phyloP scores from a whole-genome alignment of 2,113 vertebrate genomes.

The Pollachius pollachius region DNA sequence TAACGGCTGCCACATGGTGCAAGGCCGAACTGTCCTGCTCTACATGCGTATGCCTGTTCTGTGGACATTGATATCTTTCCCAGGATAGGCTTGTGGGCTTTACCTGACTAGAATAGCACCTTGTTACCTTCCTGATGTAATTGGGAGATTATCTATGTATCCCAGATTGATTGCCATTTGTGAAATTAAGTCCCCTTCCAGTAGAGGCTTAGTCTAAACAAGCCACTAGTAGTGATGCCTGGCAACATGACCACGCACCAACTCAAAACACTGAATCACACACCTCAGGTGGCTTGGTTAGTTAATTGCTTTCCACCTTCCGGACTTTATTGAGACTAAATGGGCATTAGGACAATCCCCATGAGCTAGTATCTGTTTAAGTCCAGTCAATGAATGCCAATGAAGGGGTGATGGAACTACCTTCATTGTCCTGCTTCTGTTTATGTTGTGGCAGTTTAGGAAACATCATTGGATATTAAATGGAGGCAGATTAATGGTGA shows the following conservation, averaged over 20 bases:
- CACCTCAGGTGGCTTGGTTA: slow-evolving; percentile 4
- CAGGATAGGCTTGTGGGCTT: not conserved
- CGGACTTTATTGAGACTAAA: slow-evolving; percentile 6
- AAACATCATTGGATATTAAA: no score
- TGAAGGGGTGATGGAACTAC: not conserved
- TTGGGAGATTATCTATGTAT: slow-evolving; percentile 15
- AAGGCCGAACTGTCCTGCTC: no score
- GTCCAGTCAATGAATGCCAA: not conserved
- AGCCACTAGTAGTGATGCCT: slow-evolving; percentile 3
- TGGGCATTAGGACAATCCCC: not conserved
- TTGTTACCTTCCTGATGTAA: slow-evolving; percentile 5
- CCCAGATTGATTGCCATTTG: slow-evolving; percentile 12
- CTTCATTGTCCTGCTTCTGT: no score
- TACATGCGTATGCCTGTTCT: not conserved
- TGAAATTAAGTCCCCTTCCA: not conserved
- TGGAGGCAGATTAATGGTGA: no score
- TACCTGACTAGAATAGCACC: slow-evolving; percentile 16
- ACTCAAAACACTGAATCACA: not conserved
- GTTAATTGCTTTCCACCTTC: slow-evolving; percentile 8
- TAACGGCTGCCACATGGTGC: no score
- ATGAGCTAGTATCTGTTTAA: not conserved
- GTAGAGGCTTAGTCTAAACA: slow-evolving; percentile 5
- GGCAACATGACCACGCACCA: not conserved
- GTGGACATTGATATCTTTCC: not conserved
- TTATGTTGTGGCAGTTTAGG: no score